Conservation (phyloP, 2,888 invertebrate genomes). For the Brachynemurus nebulosus region DNA sequence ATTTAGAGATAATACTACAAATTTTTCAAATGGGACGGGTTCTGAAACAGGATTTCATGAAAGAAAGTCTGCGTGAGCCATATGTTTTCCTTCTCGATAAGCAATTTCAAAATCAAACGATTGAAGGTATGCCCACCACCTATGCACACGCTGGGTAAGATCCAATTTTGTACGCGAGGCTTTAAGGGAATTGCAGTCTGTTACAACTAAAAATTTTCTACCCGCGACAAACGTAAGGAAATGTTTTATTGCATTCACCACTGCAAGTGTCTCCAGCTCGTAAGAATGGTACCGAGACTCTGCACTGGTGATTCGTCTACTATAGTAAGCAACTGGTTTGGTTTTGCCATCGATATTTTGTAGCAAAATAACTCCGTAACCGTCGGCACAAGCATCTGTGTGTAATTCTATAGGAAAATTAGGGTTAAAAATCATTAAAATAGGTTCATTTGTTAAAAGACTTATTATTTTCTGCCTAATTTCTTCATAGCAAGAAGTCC, state of each 20-base stretch:
- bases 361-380: slow-evolving; percentile 12
- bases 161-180: slow-evolving; percentile 18
- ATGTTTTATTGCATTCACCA: neutral
- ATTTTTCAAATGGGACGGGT: too few species aligned
- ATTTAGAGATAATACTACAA: too few species aligned
- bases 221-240: neutral
- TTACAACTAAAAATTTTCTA: slow-evolving; percentile 16
- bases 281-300: slow-evolving; percentile 12
- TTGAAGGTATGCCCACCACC: slow-evolving; percentile 21
- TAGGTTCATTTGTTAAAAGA: slow-evolving; percentile 9
- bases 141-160: slow-evolving; percentile 19
- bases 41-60: slow-evolving; percentile 7
- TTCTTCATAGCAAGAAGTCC: slow-evolving; percentile 12
- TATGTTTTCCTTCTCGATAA: slow-evolving; percentile 11
- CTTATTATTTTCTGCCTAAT: slow-evolving; percentile 6
- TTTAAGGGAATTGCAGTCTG: slow-evolving; percentile 19
- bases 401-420: slow-evolving; percentile 12
- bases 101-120: slow-evolving; percentile 10
- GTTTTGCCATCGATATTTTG: slow-evolving; percentile 10
- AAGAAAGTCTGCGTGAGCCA: slow-evolving; percentile 12
- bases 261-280: slow-evolving; percentile 4
- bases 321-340: slow-evolving; percentile 2
- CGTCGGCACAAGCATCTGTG: slow-evolving; percentile 13
- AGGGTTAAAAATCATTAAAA: slow-evolving; percentile 10
- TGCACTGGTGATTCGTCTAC: slow-evolving; percentile 5